phyloP scores from a whole-genome alignment of 2,888 invertebrate genomes.

The Volucella zonaria region DNA sequence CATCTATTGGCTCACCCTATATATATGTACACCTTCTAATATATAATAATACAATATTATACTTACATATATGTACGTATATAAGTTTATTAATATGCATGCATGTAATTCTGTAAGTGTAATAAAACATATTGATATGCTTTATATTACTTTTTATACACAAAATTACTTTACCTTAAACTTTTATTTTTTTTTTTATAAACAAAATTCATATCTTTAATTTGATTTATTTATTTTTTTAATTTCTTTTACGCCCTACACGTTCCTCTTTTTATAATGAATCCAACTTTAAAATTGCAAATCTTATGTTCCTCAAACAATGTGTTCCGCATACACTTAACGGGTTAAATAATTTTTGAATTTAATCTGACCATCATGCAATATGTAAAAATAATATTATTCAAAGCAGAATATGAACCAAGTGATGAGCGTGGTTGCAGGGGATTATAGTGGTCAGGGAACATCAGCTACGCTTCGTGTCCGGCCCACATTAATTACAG shows the following conservation, averaged over 20 bases:
- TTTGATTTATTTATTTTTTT: conserved; percentile 73
- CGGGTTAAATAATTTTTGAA: conserved; percentile 37
- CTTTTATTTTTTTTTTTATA: conserved; percentile 40
- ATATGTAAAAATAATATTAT: conserved; percentile 40
- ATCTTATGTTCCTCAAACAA: conserved; percentile 41
- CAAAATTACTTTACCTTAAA: conserved; percentile 67
- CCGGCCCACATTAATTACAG: conserved; percentile 79
- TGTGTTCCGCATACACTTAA: conserved; percentile 39
- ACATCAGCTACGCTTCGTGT: conserved; percentile 80
- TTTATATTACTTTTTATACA: conserved; percentile 53
- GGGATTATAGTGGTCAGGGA: conserved; percentile 82
- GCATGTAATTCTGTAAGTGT: background rate
- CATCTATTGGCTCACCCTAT: too few relatives aligned
- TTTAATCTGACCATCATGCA: conserved; percentile 19
- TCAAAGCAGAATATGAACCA: conserved; percentile 82
- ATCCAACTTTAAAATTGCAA: conserved; percentile 65
- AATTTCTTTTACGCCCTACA: conserved; percentile 75
- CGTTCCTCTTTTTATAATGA: conserved; percentile 75
- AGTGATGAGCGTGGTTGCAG: conserved; percentile 83
- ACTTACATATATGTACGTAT: too few relatives aligned
- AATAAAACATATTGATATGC: conserved; percentile 4
- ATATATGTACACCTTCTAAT: too few relatives aligned
- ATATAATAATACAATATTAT: too few relatives aligned
- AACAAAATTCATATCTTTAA: conserved; percentile 53
- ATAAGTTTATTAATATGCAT: too few relatives aligned